Percentiles rank a stretch among this genome's conserved stretches.
Conservation (phyloP, 2,888 invertebrate genomes). For the Teleogryllus oceanicus region DNA sequence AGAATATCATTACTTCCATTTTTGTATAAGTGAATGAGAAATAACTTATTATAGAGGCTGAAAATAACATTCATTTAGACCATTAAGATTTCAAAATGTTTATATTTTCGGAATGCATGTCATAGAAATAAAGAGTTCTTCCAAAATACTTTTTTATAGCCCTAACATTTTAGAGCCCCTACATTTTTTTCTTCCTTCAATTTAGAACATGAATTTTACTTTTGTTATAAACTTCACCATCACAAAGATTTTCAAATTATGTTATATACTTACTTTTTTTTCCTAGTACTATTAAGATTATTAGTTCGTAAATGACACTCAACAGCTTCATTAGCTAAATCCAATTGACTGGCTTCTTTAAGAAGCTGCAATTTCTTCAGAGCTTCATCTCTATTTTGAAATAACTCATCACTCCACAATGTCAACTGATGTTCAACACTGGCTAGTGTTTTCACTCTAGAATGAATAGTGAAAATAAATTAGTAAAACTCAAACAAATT, state of each 20-base stretch:
- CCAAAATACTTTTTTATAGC: no score
- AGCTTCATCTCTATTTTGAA: slow-evolving; percentile 44
- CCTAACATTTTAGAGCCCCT: no score
- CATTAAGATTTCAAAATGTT: no score
- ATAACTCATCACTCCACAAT: slow-evolving; percentile 44
- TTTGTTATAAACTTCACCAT: neutral
- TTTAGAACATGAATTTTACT: neutral
- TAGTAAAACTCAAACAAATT: no score
- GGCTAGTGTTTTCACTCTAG: slow-evolving; percentile 25
- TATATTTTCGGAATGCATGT: no score
- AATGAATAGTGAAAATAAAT: neutral
- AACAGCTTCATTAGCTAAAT: slow-evolving; percentile 52
- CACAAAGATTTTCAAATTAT: no score
- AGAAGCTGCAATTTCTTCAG: slow-evolving; percentile 24
- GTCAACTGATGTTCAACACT: slow-evolving; percentile 39
- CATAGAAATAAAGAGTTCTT: no score
- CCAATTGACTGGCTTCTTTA: slow-evolving; percentile 41
- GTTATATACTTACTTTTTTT: slow-evolving; percentile 38
- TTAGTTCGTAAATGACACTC: slow-evolving; percentile 52
- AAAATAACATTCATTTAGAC: no score
- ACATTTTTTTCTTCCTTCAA: no score
- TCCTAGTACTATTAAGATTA: slow-evolving; percentile 29
- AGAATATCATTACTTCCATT: no score
- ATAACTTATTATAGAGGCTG: no score
- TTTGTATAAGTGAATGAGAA: no score